These are phyloP conservation scores for Celastrina argiolus DNA, from an alignment of 2,888 invertebrate genomes.

Conservation along the genomic window DNA sequence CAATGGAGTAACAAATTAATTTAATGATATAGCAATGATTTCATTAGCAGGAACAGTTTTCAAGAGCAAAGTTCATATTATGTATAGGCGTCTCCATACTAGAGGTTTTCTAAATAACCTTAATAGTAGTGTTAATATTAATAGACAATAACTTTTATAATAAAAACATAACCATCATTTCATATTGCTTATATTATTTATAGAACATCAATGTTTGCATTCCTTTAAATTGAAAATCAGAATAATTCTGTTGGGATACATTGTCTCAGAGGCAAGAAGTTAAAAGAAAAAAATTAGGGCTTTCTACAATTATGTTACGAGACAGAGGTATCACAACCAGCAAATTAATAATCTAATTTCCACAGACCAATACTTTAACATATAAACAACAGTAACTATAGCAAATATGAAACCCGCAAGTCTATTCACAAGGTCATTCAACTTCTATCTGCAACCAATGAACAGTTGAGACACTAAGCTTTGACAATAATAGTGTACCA, in stretches of 20 bases:
- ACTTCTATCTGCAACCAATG: no score
- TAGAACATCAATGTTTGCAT: background rate
- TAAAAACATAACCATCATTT: background rate
- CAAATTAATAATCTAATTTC: background rate
- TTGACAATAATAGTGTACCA: no score
- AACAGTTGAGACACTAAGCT: no score
- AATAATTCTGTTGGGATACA: background rate
- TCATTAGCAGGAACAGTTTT: no score
- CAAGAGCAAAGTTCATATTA: no score
- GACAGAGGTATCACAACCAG: background rate
- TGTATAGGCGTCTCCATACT: no score
- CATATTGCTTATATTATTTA: background rate
- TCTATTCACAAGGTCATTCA: no score
- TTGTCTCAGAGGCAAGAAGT: background rate
- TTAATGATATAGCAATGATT: no score
- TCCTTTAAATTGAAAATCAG: background rate
- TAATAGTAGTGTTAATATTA: background rate
- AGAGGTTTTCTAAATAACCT: no score
- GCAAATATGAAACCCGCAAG: no score
- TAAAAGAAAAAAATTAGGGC: background rate
- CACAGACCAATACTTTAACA: background rate
- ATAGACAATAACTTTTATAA: background rate
- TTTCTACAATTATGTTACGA: no score
- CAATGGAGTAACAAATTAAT: no score
- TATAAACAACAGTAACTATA: background rate